Evolutionary conservation across 2,113 vertebrate species (phyloP), one percentile per base, ranked within the genome.

Genomic region (Kryptolebias marmoratus): DNA sequence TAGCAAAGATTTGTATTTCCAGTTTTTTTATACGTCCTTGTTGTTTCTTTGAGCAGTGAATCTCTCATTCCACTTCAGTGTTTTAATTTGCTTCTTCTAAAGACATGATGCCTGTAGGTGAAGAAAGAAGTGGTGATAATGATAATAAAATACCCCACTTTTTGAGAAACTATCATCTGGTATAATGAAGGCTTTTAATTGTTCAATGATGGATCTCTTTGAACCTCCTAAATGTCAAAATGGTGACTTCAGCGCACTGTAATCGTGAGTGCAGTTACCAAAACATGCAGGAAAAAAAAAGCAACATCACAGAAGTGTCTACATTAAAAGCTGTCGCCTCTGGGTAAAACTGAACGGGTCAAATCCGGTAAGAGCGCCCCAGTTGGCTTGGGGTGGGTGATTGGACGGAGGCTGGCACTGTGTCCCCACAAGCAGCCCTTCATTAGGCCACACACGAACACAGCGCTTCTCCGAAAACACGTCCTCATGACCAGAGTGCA

Each of bases 341-440:
- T 14, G 30, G 42, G 54, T 39, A 65, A 70, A 56, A 73, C 12
- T 16, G 49, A 62, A 88, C 81, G 79, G 67, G 87, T 87, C 88
- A 83, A 89, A 76, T 53, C 39, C 53, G 73, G 68, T 31, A 81
- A 77, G 71, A 73, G 81, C 31, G 1, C 64, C 84, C 39, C 79
- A 81, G 83, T 86, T 90, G 87, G 86, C 81, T 68, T 54, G 76
- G 65, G 79, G 60, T 79, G 83, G 56, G 54, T 6, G 52, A 81
- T 68, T 71, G 82, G 81, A 85, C 84, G 57, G 77, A 83, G 71
- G 62, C 67, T 89, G 84, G 84, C 82, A 5, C 0, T 12, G 15
- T 58, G 76, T 83, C 87, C 7, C 79, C 56, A 57, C 65, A 53
- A 45, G 68, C 73, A 69, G 22, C 69, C 78, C 69, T 64, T 48